Percentiles rank a stretch among this genome's conserved stretches.
Evolutionary conservation across 2,888 invertebrate species (phyloP).

Genomic region (Drosophila fungiperda): DNA sequence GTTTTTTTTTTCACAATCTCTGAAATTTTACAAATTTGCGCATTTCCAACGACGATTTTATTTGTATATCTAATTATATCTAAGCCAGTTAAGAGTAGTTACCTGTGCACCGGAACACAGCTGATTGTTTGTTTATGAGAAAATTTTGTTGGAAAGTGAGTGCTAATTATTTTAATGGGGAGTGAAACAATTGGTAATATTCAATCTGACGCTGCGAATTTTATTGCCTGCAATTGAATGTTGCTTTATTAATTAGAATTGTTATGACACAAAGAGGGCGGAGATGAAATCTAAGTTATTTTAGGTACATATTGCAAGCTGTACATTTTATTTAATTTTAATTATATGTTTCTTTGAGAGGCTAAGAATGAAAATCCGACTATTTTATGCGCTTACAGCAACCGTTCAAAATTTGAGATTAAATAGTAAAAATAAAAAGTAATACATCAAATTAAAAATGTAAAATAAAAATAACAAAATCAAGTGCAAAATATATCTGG

Average conservation of each 20-base stretch:
- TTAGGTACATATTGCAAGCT: neutral
- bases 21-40: constrained; percentile 11
- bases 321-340: neutral
- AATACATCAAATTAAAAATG: neutral
- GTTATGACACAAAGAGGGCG: neutral
- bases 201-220: constrained; percentile 40
- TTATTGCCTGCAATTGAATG: constrained; percentile 42
- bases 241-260: constrained; percentile 28
- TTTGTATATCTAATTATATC: neutral
- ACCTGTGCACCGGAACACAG: constrained; percentile 11
- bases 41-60: neutral
- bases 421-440: neutral
- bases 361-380: neutral
- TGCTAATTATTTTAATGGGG: constrained; percentile 48
- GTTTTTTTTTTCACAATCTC: constrained; percentile 8
- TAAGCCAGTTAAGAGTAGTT: constrained; percentile 14
- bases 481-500: neutral
- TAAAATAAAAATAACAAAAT: neutral
- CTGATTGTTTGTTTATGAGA: constrained; percentile 29
- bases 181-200: constrained; percentile 48
- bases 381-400: neutral
- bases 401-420: neutral
- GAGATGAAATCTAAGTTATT: neutral
- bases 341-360: neutral
- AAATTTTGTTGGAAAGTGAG: constrained; percentile 29